Evolutionary conservation across 2,113 vertebrate genomes (phyloP).

Genomic region (Hipposideros armiger): DNA sequence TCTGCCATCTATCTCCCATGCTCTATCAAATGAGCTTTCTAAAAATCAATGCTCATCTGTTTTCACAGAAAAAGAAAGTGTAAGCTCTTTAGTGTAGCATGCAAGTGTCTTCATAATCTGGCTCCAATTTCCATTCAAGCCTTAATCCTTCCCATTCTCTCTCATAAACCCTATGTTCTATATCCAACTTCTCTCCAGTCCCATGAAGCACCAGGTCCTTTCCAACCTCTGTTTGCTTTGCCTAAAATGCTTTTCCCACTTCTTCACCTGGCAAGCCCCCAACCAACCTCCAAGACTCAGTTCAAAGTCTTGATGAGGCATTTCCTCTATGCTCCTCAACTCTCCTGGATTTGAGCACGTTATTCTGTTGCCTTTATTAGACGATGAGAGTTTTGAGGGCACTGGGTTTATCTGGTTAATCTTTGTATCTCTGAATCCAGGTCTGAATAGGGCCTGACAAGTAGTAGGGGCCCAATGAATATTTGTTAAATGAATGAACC

Average conservation of each 20-base stretch:
- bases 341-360: conserved; percentile 20
- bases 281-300: background rate
- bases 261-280: conserved; percentile 41
- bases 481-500: conserved; percentile 58
- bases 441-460: conserved; percentile 47
- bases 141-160: conserved; percentile 3
- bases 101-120: conserved; percentile 27
- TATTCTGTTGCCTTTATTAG: conserved; percentile 23
- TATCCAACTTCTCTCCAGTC: background rate
- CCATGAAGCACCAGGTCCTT: background rate
- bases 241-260: background rate
- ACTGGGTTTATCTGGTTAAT: conserved; percentile 29
- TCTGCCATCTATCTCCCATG: background rate
- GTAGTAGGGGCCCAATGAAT: background rate
- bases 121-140: conserved; percentile 27
- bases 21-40: conserved; percentile 46
- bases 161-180: conserved; percentile 3
- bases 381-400: conserved; percentile 48
- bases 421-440: conserved; percentile 34
- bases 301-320: conserved; percentile 44
- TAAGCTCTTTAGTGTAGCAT: background rate
- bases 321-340: background rate
- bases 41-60: conserved; percentile 40
- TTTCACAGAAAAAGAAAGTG: conserved; percentile 40
- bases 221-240: background rate